phyloP scores from a whole-genome alignment of 2,888 invertebrate genomes.

The Drosophila mettleri region DNA sequence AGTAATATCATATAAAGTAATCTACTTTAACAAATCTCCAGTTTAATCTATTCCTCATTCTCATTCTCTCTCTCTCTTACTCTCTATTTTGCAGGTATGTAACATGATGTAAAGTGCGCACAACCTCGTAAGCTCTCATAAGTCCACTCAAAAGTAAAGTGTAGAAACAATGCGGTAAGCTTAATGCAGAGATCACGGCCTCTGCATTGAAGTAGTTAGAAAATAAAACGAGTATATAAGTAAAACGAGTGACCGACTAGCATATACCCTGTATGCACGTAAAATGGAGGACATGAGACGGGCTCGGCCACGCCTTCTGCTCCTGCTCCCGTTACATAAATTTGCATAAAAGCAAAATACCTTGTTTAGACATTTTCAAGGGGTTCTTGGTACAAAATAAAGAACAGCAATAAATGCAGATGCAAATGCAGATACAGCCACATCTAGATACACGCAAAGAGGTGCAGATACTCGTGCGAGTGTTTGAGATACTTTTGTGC shows the following conservation, averaged over 20 bases:
- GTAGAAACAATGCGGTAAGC: constrained; percentile 53
- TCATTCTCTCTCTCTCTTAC: constrained; percentile 2
- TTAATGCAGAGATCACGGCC: constrained; percentile 43
- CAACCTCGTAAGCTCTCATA: constrained; percentile 4
- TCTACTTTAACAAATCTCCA: not conserved
- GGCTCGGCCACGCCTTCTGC: not conserved
- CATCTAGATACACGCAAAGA: constrained; percentile 15
- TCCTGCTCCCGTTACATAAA: not conserved
- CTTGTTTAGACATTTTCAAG: too few relatives aligned
- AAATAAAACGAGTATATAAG: constrained; percentile 8
- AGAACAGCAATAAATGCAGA: constrained; percentile 10
- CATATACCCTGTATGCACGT: not conserved
- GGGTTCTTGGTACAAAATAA: not conserved
- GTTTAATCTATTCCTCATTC: not conserved
- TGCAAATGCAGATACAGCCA: constrained; percentile 13
- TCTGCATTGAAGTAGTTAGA: constrained; percentile 42
- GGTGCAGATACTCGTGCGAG: constrained; percentile 17
- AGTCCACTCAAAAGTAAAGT: not conserved
- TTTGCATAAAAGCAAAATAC: not conserved
- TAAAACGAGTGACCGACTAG: not conserved
- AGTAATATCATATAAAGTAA: not conserved
- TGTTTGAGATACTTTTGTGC: constrained; percentile 38
- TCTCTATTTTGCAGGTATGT: constrained; percentile 58
- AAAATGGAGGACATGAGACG: too few relatives aligned
- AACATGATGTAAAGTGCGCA: constrained; percentile 15